Evolutionary conservation across 2,888 invertebrate species (phyloP).

Genomic region (Melanophora roralis): DNA sequence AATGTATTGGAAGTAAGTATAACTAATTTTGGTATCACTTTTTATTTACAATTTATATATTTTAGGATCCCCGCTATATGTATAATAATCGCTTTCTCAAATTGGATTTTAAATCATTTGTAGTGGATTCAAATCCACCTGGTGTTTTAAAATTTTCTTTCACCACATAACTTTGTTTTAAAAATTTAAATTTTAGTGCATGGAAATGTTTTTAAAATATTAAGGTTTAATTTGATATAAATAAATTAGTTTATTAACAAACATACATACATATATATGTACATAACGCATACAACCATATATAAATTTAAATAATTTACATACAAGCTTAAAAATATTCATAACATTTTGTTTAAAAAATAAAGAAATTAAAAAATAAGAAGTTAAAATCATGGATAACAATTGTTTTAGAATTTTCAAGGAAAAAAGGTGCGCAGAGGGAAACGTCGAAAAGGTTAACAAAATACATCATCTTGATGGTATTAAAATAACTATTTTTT

Average conservation of each 20-base stretch:
- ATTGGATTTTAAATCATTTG: constrained; percentile 65
- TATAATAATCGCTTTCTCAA: constrained; percentile 63
- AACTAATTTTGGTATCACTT: not conserved
- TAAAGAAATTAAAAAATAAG: no score
- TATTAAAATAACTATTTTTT: no score
- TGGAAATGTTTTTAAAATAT: not conserved
- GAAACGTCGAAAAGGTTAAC: no score
- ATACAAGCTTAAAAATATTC: no score
- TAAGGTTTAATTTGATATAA: not conserved
- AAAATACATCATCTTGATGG: no score
- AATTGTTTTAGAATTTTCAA: no score
- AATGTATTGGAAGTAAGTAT: constrained; percentile 47
- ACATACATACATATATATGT: not conserved
- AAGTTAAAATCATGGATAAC: no score
- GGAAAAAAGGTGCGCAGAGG: no score
- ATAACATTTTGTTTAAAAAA: no score
- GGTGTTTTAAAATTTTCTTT: constrained; percentile 71
- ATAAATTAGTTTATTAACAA: not conserved
- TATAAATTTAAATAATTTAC: no score
- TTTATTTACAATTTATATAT: constrained; percentile 9
- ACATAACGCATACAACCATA: no score
- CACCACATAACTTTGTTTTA: constrained; percentile 19
- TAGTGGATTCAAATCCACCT: constrained; percentile 60
- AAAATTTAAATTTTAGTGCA: not conserved
- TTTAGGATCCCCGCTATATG: constrained; percentile 64